Evolutionary conservation across 2,888 invertebrate species (phyloP).

Genomic region (Allygus modestus): DNA sequence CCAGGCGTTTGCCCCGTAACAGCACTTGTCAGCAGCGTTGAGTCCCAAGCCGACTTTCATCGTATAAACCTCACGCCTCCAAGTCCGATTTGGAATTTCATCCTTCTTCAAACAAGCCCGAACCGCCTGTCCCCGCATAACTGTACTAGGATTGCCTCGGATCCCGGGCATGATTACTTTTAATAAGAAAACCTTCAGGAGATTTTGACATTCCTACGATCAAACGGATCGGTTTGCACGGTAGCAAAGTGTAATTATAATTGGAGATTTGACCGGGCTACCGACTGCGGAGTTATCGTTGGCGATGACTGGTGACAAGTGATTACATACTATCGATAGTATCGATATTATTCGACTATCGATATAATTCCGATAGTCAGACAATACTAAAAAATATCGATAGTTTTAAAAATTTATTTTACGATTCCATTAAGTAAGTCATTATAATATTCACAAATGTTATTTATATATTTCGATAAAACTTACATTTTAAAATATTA

Average conservation of each 20-base stretch:
- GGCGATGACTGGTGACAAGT: too few relatives aligned
- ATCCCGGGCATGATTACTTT: conserved; percentile 43
- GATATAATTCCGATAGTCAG: too few relatives aligned
- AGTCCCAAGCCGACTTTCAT: conserved; percentile 24
- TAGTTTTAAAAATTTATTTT: too few relatives aligned
- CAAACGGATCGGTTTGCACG: not conserved
- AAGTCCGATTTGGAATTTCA: conserved; percentile 37
- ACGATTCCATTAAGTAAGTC: too few relatives aligned
- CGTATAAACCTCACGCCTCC: conserved; percentile 34
- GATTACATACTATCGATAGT: too few relatives aligned
- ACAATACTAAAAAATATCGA: too few relatives aligned
- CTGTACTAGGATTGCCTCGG: conserved; percentile 37
- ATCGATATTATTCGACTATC: too few relatives aligned
- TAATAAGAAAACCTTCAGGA: conserved; percentile 48
- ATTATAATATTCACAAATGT: too few relatives aligned
- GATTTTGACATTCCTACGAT: conserved; percentile 48
- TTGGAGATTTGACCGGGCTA: not conserved
- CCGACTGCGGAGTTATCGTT: not conserved
- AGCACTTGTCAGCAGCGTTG: conserved; percentile 33
- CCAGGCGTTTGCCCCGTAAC: not conserved
- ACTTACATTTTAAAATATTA: too few relatives aligned
- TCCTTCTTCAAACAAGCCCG: conserved; percentile 42
- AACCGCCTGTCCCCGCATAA: not conserved
- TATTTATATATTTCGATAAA: too few relatives aligned
- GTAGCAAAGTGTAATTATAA: conserved; percentile 24